phyloP scores from a whole-genome alignment of 2,888 invertebrate genomes.

The Machimus atricapillus region DNA sequence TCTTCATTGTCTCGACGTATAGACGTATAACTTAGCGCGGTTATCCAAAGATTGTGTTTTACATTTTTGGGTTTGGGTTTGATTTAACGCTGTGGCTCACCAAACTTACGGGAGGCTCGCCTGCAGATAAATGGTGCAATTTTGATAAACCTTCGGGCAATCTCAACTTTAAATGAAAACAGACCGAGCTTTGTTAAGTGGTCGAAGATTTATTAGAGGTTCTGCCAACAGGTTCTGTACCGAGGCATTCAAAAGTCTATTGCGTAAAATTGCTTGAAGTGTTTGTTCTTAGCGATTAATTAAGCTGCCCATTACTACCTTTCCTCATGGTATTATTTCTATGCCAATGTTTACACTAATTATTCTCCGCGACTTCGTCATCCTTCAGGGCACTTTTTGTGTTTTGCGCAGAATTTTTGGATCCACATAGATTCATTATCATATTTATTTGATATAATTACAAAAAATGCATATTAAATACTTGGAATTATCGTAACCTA shows the following conservation, averaged over 20 bases:
- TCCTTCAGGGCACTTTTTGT: neutral
- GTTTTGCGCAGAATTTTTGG: neutral
- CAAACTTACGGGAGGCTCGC: neutral
- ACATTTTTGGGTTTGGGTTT: neutral
- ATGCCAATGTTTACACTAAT: neutral
- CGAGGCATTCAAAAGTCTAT: neutral
- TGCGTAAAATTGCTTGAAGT: neutral
- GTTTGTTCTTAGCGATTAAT: neutral
- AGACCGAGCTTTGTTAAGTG: neutral
- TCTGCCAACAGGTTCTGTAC: neutral
- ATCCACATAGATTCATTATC: neutral
- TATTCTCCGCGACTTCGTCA: neutral
- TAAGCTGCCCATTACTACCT: neutral
- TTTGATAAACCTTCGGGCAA: neutral
- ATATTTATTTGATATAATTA: neutral
- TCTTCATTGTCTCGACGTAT: neutral
- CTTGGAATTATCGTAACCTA: too few species aligned
- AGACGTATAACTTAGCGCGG: neutral
- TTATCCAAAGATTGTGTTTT: neutral
- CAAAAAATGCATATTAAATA: too few species aligned
- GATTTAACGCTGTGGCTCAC: neutral
- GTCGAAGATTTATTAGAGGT: neutral
- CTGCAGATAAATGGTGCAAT: neutral
- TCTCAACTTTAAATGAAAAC: neutral
- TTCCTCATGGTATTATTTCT: neutral